Evolutionary conservation across 2,888 invertebrate genomes (phyloP).

Genomic region (Leptopilina syphax): DNA sequence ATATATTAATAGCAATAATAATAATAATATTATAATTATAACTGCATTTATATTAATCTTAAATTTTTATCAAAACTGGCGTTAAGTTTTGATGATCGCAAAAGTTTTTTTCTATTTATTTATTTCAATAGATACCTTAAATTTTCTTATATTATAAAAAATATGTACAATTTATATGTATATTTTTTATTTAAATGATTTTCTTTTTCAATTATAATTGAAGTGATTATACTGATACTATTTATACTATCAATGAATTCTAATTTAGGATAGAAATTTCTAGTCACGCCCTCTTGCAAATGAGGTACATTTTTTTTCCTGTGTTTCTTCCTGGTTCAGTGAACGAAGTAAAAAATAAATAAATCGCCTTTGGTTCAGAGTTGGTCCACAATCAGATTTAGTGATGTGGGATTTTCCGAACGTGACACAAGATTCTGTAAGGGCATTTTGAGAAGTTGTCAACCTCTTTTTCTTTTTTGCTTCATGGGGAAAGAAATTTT

Average conservation of each 20-base stretch:
- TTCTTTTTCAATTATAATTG: background rate
- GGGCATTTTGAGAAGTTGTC: background rate
- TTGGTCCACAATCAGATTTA: constrained; percentile 26
- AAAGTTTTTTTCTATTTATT: background rate
- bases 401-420: constrained; percentile 4
- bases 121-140: background rate
- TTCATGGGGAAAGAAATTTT: background rate
- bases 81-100: too few relatives aligned
- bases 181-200: background rate
- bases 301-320: background rate
- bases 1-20: too few relatives aligned
- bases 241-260: background rate
- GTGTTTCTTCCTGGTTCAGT: background rate
- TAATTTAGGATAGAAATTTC: background rate
- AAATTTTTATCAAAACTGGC: too few relatives aligned
- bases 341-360: background rate
- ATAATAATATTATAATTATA: too few relatives aligned
- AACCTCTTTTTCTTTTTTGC: background rate
- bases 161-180: constrained; percentile 29
- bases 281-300: background rate
- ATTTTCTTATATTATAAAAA: background rate
- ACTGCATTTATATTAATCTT: too few relatives aligned
- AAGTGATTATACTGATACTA: background rate
- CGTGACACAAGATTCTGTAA: constrained; percentile 5
- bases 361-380: background rate